A percentile compares a stretch with the other conserved stretches of the same genome.
Conservation (phyloP, 2,888 invertebrate species). For the Nymphalis urticae region DNA sequence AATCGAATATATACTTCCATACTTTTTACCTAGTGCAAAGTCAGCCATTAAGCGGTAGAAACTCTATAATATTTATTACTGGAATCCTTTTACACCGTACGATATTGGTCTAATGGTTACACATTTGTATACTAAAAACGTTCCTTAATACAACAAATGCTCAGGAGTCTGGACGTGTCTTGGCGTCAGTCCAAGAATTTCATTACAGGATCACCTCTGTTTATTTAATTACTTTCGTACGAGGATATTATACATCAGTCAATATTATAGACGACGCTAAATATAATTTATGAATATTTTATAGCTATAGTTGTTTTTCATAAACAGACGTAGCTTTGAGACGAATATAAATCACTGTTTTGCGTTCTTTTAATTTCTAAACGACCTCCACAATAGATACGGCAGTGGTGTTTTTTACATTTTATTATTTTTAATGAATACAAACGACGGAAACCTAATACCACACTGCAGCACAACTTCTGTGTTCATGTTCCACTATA, state of each 20-base stretch:
- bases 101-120: neutral
- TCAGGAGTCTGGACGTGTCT: slow-evolving; percentile 31
- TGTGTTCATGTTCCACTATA: slow-evolving; percentile 18
- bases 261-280: slow-evolving; percentile 3
- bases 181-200: slow-evolving; percentile 42
- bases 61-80: neutral
- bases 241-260: slow-evolving; percentile 1
- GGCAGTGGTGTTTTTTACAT: slow-evolving; percentile 44
- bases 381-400: slow-evolving; percentile 37
- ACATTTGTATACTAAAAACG: slow-evolving; percentile 1
- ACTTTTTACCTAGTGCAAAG: no score
- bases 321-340: neutral
- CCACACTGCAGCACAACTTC: slow-evolving; percentile 21
- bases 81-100: neutral
- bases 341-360: slow-evolving; percentile 25
- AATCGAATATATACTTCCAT: no score
- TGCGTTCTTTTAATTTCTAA: slow-evolving; percentile 21
- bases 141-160: slow-evolving; percentile 9
- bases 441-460: slow-evolving; percentile 41
- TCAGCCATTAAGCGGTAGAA: no score
- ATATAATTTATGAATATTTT: slow-evolving; percentile 9
- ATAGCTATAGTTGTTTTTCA: slow-evolving; percentile 4
- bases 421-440: slow-evolving; percentile 45
- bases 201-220: slow-evolving; percentile 37
- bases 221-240: slow-evolving; percentile 32